Evolutionary conservation across 2,113 vertebrate species (phyloP).

Genomic region (Lichenostomus cassidix): DNA sequence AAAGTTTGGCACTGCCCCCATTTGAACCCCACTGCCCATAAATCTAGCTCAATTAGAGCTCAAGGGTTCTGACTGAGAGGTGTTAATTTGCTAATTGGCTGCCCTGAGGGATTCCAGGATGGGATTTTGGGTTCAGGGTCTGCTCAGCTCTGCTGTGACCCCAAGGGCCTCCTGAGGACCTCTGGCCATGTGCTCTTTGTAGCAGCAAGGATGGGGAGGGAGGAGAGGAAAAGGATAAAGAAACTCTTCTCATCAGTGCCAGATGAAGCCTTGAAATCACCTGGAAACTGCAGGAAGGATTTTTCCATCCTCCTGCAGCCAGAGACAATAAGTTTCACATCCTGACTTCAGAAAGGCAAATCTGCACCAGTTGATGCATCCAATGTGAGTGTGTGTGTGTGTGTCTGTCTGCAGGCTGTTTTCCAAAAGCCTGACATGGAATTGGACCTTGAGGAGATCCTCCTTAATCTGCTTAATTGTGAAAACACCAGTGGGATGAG

Average conservation of each 20-base stretch:
- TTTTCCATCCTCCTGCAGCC: neutral
- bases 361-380: neutral
- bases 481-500: neutral
- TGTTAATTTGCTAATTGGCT: neutral
- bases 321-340: neutral
- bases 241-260: neutral
- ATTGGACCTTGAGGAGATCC: neutral
- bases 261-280: neutral
- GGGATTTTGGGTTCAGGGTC: neutral
- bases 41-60: neutral
- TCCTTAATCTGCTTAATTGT: neutral
- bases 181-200: neutral
- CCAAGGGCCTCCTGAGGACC: neutral
- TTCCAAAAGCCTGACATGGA: neutral
- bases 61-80: fast-evolving
- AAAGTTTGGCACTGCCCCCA: neutral
- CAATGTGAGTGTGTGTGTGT: neutral
- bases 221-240: neutral
- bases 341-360: neutral
- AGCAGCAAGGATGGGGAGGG: neutral
- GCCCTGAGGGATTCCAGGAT: neutral
- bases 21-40: neutral
- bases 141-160: neutral
- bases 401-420: neutral
- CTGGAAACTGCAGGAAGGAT: neutral